Evolutionary conservation across 2,113 vertebrate species (phyloP).

Genomic region (Clinocottus analis): DNA sequence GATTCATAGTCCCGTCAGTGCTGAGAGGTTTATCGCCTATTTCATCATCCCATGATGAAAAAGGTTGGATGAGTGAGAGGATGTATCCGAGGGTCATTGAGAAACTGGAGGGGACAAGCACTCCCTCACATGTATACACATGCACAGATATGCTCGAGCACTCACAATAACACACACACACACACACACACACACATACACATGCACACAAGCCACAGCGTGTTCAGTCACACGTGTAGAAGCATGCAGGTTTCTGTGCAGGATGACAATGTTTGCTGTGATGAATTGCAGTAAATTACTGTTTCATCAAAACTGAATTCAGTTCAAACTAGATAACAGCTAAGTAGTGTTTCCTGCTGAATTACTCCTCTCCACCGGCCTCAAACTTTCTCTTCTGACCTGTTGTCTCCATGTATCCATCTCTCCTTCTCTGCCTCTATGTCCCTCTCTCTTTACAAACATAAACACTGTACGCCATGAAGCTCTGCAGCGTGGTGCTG

Average conservation of each 20-base stretch:
- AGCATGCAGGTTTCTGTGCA: slow-evolving; percentile 3
- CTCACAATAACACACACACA: neutral
- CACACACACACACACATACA: neutral
- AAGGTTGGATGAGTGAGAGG: slow-evolving; percentile 36
- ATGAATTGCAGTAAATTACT: neutral
- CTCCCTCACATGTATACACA: slow-evolving; percentile 4
- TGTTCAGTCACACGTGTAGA: slow-evolving; percentile 13
- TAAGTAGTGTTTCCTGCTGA: neutral
- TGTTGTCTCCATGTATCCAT: neutral
- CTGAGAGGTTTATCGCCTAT: slow-evolving; percentile 53
- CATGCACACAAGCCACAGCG: neutral
- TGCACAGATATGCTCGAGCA: neutral
- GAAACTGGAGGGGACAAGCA: neutral
- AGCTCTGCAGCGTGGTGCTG: slow-evolving; percentile 7
- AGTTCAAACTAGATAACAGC: neutral
- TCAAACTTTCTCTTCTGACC: slow-evolving; percentile 3
- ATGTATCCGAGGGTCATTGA: neutral
- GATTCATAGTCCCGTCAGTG: slow-evolving; percentile 38
- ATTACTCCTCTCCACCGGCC: neutral
- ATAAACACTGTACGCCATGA: neutral
- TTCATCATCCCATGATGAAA: slow-evolving; percentile 39
- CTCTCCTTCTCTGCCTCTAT: neutral
- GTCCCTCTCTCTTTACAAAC: neutral
- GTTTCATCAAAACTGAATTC: neutral
- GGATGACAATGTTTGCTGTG: slow-evolving; percentile 1